Evolutionary conservation across 2,797 vertebrate genomes (phyloP), one percentile per base, ranked within the genome.

Genomic region (Echeneis naucrates): DNA sequence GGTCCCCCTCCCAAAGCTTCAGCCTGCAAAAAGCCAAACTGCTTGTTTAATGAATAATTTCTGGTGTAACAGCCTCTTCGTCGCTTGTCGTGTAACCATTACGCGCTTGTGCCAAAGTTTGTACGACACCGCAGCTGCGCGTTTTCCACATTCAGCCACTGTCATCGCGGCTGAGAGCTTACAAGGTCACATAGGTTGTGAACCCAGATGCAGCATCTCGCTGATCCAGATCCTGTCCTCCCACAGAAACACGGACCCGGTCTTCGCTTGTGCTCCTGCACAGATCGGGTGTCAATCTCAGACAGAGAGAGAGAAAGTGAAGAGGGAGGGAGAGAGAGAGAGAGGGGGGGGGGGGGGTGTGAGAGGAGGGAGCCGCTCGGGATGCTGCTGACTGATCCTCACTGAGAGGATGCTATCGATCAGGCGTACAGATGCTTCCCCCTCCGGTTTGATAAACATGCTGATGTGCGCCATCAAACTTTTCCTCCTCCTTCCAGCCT

Each of bases 321-420:
- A 40, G 56, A 44, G 63, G 37, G 60, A 33, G 53, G 33, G 53
- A 24, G 63, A 40, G 68, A 44, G 52, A 26, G 66, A 16, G 75
- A 8, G 73, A 40, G 56, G 44, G 63, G 37, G 60, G 63, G 37
- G 60, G 33, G 53, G 33, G 53, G 24, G 63, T 40, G 68, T 44
- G 52, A 26, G 66, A 38, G 53, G 63, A 44, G 72, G 16, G 64
- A 65, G 40, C 26, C 2, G 35, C 56, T 14, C 13, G 73, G 88
- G 89, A 92, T 93, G 92, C 91, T 93, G 89, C 82, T 84, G 83
- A 82, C 79, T 85, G 87, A 90, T 83, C 58, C 76, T 74, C 73
- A 70, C 63, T 84, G 78, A 87, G 88, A 92, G 90, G 94, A 93
- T 92, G 92, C 89, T 89, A 68, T 87, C 77, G 85, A 81, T 82